These are phyloP conservation scores for Drosophila yakuba DNA, from an alignment of 1,140 invertebrate species.

Conservation along the genomic window DNA sequence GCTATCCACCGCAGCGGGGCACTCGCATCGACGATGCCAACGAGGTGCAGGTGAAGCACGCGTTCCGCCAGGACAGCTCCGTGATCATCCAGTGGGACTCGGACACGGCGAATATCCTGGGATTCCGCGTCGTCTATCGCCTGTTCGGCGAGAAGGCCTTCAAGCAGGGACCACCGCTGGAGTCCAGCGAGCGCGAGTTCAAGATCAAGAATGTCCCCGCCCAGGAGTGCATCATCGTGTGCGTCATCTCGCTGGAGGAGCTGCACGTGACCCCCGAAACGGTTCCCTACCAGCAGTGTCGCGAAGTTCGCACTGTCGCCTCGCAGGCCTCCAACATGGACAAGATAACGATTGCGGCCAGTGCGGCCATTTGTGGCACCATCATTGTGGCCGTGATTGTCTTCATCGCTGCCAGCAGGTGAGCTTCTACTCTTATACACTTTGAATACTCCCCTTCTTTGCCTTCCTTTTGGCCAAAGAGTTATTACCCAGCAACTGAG, in stretches of 20 bases:
- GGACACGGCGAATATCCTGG: slow-evolving; percentile 92
- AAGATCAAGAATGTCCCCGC: slow-evolving; percentile 96
- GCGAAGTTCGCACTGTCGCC: slow-evolving; percentile 93
- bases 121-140: slow-evolving; percentile 95
- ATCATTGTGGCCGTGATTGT: slow-evolving; percentile 95
- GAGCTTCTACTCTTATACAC: slow-evolving; percentile 17
- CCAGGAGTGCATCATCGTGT: slow-evolving; percentile 96
- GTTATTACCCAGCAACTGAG: slow-evolving; percentile 42
- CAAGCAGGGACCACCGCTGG: slow-evolving; percentile 94
- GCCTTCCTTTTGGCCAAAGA: background rate
- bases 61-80: slow-evolving; percentile 93
- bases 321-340: slow-evolving; percentile 95
- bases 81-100: slow-evolving; percentile 97
- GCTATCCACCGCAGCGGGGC: slow-evolving; percentile 88
- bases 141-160: slow-evolving; percentile 95
- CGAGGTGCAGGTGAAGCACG: slow-evolving; percentile 93
- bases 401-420: slow-evolving; percentile 92
- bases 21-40: slow-evolving; percentile 87
- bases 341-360: slow-evolving; percentile 96
- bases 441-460: background rate
- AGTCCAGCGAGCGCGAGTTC: slow-evolving; percentile 94
- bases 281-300: slow-evolving; percentile 94
- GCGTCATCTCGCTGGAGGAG: slow-evolving; percentile 95
- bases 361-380: slow-evolving; percentile 96
- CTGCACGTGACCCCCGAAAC: slow-evolving; percentile 93